Evolutionary conservation across 2,113 vertebrate species (phyloP).

Genomic region (Phalacrocorax carbo): DNA sequence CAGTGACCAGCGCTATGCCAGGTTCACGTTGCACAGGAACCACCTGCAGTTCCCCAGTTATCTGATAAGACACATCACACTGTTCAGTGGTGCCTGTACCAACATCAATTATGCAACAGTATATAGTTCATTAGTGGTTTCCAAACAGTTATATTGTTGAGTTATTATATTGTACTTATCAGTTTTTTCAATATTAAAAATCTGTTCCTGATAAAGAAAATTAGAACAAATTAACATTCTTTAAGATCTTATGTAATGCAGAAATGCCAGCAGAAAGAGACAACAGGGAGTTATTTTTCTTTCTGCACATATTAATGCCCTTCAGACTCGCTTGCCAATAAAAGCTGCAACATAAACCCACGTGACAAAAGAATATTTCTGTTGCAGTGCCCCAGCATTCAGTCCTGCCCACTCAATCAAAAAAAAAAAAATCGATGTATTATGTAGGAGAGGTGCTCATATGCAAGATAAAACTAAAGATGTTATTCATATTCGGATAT

Average conservation of each 20-base stretch:
- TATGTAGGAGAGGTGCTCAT: background rate
- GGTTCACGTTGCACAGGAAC: fast-evolving
- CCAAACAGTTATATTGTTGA: background rate
- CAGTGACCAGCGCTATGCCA: background rate
- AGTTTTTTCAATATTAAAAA: background rate
- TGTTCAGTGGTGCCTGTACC: background rate
- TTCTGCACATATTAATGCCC: background rate
- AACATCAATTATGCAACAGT: background rate
- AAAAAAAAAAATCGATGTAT: background rate
- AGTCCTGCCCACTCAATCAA: background rate
- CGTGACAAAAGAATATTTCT: background rate
- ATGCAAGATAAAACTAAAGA: background rate
- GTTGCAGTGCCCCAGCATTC: background rate
- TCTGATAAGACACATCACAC: background rate
- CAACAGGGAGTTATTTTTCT: background rate
- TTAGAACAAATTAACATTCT: background rate
- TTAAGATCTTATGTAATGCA: background rate
- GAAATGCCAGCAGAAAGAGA: background rate
- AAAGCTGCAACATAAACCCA: background rate
- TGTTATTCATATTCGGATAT: background rate
- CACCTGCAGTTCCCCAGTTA: background rate
- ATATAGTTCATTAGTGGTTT: background rate
- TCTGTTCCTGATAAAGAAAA: background rate
- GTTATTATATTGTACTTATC: background rate
- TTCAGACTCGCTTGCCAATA: background rate